Conservation (phyloP, 2,888 invertebrate genomes). For the Orthosia gothica region DNA sequence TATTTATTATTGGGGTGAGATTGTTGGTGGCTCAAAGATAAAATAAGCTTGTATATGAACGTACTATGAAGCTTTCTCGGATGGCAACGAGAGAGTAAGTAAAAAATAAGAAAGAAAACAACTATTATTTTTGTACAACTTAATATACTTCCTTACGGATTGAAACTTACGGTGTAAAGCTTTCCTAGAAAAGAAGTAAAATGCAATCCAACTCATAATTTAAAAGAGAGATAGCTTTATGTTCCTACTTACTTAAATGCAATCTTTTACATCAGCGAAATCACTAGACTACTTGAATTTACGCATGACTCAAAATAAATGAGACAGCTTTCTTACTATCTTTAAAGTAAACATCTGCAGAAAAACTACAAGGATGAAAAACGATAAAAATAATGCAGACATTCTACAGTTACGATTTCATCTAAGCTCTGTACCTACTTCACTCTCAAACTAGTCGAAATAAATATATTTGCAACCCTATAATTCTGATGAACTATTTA, state of each 20-base stretch:
- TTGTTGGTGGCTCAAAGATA: neutral
- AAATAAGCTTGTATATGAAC: too few species aligned
- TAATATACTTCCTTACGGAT: neutral
- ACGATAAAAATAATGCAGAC: conserved; percentile 25
- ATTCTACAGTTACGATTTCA: conserved; percentile 22
- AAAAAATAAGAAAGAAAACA: too few species aligned
- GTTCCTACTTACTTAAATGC: neutral
- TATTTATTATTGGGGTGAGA: neutral
- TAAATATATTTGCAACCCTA: conserved; percentile 33
- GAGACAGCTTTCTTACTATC: neutral
- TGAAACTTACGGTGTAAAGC: neutral
- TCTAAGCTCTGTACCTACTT: neutral
- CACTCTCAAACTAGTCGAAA: conserved; percentile 29
- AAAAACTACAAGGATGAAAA: conserved; percentile 13
- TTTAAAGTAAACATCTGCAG: conserved; percentile 9
- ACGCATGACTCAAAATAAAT: neutral
- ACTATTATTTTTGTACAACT: too few species aligned
- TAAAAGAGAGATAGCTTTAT: neutral
- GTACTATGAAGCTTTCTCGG: too few species aligned
- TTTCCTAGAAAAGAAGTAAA: neutral
- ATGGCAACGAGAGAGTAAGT: neutral
- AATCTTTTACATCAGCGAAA: neutral
- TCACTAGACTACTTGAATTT: neutral
- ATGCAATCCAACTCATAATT: neutral
- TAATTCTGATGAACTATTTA: conserved; percentile 66